Base-by-base conservation (phyloP, 2,888 invertebrate genomes). In the Mimumesa dahlbomi region DNA sequence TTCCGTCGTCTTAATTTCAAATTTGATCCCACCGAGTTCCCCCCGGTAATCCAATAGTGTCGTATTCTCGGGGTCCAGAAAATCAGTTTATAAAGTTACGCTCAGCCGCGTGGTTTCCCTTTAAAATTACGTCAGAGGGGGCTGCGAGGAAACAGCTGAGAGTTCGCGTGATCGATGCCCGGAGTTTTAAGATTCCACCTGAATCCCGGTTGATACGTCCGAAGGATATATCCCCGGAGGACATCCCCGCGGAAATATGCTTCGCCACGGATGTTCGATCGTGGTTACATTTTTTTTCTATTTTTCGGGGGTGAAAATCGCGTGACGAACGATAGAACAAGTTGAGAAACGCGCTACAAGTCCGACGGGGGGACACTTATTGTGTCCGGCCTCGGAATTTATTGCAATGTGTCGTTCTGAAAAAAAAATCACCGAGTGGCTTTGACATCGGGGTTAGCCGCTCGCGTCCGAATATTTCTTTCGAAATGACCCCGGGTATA, bases 301-400 rank as follows among this genome's bases (percentile, higher is more conserved):
- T n/a, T n/a, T n/a, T n/a, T n/a, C n/a, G 25, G 25, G 25, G 25
- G 25, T 25, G 4, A 25, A 7, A 25, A 25, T 25, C 25, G 25
- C 25, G 25, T 25, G 68, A 69, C 62, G 52, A 42, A 59, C 46
- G 45, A 66, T 59, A 46, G 66, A 46, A 70, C 65, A 61, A 45
- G 38, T 61, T 36, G 61, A 66, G 56, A 42, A 61, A 61, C 66
- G 45, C 21, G 36, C 9, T 48, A 52, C 45, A 38, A 19, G 22
- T 49, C n/a, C 43, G 36, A 29, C 46, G 34, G 53, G 34, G 53
- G 49, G 49, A 54, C 38, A 22, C 45, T 61, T 61, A 61, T 66
- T 43, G 69, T 69, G 58, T 48, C 54, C 56, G 29, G 45, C 9
- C 5, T 2, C 16, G 21, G 53, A 48, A 64, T 68, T 53, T 58